phyloP scores from a whole-genome alignment of 2,797 vertebrate species.

The Acanthurus lineatus region DNA sequence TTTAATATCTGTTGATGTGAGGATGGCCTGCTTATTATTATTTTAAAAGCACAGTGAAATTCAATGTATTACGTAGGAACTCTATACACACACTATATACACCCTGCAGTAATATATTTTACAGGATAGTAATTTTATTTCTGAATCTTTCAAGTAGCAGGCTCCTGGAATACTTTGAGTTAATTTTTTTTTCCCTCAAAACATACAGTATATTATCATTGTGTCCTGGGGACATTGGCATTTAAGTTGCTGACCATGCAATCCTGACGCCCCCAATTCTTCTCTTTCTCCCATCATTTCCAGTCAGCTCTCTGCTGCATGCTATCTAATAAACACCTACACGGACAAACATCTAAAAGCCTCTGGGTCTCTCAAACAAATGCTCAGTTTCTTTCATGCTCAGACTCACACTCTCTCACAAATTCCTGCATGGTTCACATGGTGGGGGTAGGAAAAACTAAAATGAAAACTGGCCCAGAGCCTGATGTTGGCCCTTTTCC shows the following conservation, averaged over 20 bases:
- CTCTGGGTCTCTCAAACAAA: background rate
- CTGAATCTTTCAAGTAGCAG: background rate
- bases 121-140: background rate
- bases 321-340: constrained; percentile 1
- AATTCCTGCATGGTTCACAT: constrained; percentile 28
- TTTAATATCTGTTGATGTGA: no score
- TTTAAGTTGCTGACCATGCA: constrained; percentile 6
- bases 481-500: constrained; percentile 68
- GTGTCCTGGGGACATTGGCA: background rate
- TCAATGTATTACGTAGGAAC: no score
- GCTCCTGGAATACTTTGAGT: background rate
- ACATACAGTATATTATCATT: background rate
- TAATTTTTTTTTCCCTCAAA: background rate
- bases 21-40: no score
- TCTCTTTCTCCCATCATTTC: background rate
- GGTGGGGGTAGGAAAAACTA: constrained; percentile 19
- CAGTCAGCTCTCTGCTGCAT: background rate
- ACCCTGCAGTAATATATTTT: no score
- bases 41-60: no score
- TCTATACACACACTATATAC: no score
- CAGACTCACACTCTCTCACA: constrained; percentile 17
- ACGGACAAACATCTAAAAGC: background rate
- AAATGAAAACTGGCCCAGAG: constrained; percentile 60
- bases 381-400: constrained; percentile 1
- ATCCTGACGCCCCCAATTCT: background rate